phyloP scores from a whole-genome alignment of 1,140 invertebrate species.

The Sminthurinus signatus region DNA sequence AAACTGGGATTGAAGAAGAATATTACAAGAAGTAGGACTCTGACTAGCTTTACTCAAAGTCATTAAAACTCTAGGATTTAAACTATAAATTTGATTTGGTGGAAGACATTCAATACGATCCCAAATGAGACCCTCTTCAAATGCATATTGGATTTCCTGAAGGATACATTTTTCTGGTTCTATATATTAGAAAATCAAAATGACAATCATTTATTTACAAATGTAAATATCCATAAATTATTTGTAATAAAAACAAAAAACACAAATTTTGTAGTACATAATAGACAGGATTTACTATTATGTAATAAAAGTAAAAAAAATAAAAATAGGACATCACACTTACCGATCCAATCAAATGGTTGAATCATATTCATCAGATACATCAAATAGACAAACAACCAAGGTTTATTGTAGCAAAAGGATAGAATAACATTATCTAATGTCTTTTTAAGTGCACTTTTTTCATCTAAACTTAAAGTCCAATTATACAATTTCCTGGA shows the following conservation, averaged over 20 bases:
- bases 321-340: too few species aligned
- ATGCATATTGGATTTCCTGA: too few species aligned
- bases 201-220: too few species aligned
- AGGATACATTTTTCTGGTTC: too few species aligned
- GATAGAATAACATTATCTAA: constrained; percentile 73
- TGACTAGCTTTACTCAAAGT: constrained; percentile 35
- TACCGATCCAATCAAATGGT: constrained; percentile 27
- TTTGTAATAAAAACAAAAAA: too few species aligned
- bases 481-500: constrained; percentile 37
- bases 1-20: constrained; percentile 26
- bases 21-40: constrained; percentile 20
- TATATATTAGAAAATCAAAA: too few species aligned
- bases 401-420: constrained; percentile 71
- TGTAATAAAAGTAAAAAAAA: too few species aligned
- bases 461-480: constrained; percentile 22
- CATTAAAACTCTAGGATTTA: constrained; percentile 22
- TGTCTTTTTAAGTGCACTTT: constrained; percentile 65
- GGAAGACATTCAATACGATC: constrained; percentile 13
- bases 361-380: constrained; percentile 60
- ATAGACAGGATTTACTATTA: too few species aligned
- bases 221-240: too few species aligned
- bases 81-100: not conserved
- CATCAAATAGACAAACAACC: constrained; percentile 65
- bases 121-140: constrained; percentile 24
- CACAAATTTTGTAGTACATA: too few species aligned